Base-by-base conservation (phyloP, 2,797 vertebrate genomes). In the Premnoplex brunnescens region DNA sequence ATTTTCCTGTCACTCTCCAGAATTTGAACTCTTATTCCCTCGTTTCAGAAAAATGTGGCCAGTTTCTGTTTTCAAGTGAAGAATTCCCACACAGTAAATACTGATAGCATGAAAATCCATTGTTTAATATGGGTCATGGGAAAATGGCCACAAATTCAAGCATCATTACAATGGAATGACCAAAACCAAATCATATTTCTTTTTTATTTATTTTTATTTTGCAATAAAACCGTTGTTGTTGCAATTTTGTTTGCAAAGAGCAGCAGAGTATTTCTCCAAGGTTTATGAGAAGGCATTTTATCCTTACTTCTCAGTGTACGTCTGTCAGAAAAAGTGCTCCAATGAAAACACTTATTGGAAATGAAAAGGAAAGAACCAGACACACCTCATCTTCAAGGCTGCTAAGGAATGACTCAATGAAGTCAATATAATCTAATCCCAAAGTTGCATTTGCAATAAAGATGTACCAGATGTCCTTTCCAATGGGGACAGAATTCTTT, bases 11-110 rank as follows among this genome's bases (percentile, higher is more conserved):
- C 94, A 94, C 37, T 86, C 89, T 91, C 56, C 68, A 96, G 77
- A 94, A 97, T 93, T 5, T 87, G 91, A 96, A 96, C 94, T 96
- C 84, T 85, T 90, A 88, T 85, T 96, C 95, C 71, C 83, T 84
- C 2, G 12, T 71, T 93, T 88, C 71, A 88, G 71, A 94, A 95
- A 94, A 95, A 95, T 73, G 85, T 43, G 79, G 66, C 66, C 67
- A 64, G 59, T 94, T 90, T 92, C 89, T 96, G 44, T 84, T 90
- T 91, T 86, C 68, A 66, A 92, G 60, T 14, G 34, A 91, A 96
- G 91, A 96, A 96, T 95, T 96, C 90, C 94, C 94, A 97, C 41
- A 21, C 64, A 86, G 18, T 28, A 73, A 73, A 84, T 83, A 88
- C 1, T 55, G 23, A 92, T 36, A 78, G 77, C 44, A 88, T 51